Evolutionary conservation across 2,888 invertebrate genomes (phyloP).

Genomic region (Yponomeuta evonymella): DNA sequence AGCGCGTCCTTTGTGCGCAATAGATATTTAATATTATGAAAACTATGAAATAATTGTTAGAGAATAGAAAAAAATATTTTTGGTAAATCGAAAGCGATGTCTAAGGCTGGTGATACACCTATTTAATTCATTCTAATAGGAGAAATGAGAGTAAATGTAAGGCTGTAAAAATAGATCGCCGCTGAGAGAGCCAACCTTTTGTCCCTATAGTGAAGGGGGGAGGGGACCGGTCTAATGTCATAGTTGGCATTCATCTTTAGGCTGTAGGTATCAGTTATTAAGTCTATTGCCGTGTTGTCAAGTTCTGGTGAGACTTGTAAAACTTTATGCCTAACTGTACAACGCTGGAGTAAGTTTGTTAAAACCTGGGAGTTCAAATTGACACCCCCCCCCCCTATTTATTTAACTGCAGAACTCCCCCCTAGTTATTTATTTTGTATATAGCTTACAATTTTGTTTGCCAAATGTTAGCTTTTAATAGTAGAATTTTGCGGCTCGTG

Average conservation of each 20-base stretch:
- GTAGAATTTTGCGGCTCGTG: not conserved
- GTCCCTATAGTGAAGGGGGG: not conserved
- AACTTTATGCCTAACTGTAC: no score
- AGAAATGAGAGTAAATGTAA: constrained; percentile 40
- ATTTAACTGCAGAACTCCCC: constrained; percentile 37
- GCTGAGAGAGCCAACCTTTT: constrained; percentile 54
- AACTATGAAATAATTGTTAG: constrained; percentile 18
- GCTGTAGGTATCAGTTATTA: no score
- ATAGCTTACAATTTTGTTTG: constrained; percentile 28
- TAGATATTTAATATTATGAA: not conserved
- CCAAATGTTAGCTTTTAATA: constrained; percentile 7
- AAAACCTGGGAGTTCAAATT: no score
- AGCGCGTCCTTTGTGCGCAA: not conserved
- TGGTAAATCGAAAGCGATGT: constrained; percentile 41
- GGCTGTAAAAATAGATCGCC: constrained; percentile 42
- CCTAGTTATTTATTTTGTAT: constrained; percentile 23
- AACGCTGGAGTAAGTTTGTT: no score
- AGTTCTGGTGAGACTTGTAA: no score
- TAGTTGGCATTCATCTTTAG: no score
- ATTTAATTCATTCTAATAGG: constrained; percentile 43
- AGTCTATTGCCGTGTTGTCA: no score
- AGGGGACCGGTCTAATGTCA: not conserved
- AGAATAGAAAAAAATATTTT: constrained; percentile 30
- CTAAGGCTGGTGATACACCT: constrained; percentile 69
- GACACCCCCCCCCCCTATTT: no score